Evolutionary conservation across 2,888 invertebrate species (phyloP).

Genomic region (Dermolepida albohirtum): DNA sequence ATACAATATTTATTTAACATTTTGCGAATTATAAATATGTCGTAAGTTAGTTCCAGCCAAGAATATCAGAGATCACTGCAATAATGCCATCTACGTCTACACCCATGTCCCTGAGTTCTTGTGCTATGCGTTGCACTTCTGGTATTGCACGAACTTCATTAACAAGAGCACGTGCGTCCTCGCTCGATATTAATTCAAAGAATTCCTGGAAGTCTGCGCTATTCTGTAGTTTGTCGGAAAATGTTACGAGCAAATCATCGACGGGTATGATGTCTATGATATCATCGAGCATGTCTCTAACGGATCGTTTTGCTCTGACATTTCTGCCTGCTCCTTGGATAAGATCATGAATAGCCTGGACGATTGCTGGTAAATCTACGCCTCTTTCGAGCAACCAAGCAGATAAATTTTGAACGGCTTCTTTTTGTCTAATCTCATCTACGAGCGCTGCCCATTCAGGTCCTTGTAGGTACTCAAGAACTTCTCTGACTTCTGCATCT

Average conservation of each 20-base stretch:
- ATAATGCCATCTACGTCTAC: constrained; percentile 50
- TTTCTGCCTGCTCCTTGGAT: constrained; percentile 40
- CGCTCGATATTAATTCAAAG: constrained; percentile 45
- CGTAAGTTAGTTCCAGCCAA: constrained; percentile 48
- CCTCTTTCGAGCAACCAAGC: constrained; percentile 48
- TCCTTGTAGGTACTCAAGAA: constrained; percentile 52
- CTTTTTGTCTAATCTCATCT: constrained; percentile 44
- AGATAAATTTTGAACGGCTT: constrained; percentile 47
- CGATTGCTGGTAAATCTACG: constrained; percentile 48
- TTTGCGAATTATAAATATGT: too few relatives aligned
- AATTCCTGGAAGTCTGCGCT: constrained; percentile 47
- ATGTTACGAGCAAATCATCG: constrained; percentile 35
- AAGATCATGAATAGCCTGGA: constrained; percentile 45
- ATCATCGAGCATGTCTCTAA: constrained; percentile 47
- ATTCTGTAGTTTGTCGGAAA: constrained; percentile 43
- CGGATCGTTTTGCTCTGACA: constrained; percentile 6
- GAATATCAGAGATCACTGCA: constrained; percentile 47
- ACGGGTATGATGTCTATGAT: constrained; percentile 40
- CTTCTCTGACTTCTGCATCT: constrained; percentile 51
- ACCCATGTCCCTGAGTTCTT: constrained; percentile 48
- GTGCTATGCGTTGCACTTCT: constrained; percentile 50
- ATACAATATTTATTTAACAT: too few relatives aligned
- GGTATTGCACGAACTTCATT: constrained; percentile 49
- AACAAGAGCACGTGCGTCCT: constrained; percentile 47
- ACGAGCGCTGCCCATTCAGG: constrained; percentile 51